These are phyloP conservation scores for Tetraodon nigroviridis DNA, from an alignment of 2,113 vertebrate species.

Conservation along the genomic window DNA sequence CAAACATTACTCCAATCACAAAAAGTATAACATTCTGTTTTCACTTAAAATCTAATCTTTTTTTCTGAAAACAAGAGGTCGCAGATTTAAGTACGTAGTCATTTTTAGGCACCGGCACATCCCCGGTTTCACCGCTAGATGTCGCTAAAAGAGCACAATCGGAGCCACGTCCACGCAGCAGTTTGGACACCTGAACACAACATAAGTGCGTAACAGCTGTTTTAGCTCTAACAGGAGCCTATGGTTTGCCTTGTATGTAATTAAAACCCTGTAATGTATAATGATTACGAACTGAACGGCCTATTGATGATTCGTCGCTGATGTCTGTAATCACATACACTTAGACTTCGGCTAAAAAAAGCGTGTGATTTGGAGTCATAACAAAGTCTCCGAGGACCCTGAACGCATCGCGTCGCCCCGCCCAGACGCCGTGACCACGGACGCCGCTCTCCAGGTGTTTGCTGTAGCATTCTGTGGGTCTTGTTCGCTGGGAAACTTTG, in stretches of 20 bases:
- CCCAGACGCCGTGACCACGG: constrained; percentile 54
- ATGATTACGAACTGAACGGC: too few species aligned
- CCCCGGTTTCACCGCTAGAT: constrained; percentile 36
- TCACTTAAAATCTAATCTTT: too few species aligned
- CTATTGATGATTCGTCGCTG: too few species aligned
- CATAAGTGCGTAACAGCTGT: neutral
- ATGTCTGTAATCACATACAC: too few species aligned
- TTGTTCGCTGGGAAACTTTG: constrained; percentile 2
- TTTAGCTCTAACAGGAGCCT: neutral
- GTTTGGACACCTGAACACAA: neutral
- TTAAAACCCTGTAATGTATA: too few species aligned
- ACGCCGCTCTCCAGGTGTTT: constrained; percentile 46
- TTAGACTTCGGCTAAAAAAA: too few species aligned
- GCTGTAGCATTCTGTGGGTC: constrained; percentile 20
- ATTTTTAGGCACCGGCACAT: neutral
- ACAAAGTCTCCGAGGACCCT: constrained; percentile 1
- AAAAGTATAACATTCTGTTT: too few species aligned
- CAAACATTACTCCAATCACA: too few species aligned
- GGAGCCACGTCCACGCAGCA: neutral
- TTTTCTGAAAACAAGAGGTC: too few species aligned
- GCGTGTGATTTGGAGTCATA: neutral
- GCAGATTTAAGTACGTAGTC: too few species aligned
- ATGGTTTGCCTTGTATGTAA: too few species aligned
- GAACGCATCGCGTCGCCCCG: constrained; percentile 49
- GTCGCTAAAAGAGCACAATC: constrained; percentile 22